Percentiles rank a stretch among this genome's conserved stretches.
Evolutionary conservation across 2,797 vertebrate genomes (phyloP).

Genomic region (Peromyscus melanophrys): DNA sequence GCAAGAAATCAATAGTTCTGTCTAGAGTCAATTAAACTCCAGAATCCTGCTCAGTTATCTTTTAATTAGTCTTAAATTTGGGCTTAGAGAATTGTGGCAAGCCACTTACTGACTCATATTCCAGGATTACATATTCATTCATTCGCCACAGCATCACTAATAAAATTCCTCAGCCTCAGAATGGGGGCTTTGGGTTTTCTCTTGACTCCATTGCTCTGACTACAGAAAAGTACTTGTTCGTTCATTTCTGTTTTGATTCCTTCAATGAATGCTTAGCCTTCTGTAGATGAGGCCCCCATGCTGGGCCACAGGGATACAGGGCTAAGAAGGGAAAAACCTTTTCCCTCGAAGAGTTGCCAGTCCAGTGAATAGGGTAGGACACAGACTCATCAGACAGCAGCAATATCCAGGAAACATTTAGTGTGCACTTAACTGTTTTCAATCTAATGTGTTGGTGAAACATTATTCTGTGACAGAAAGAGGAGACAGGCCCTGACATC

Average conservation of each 20-base stretch:
- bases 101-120: conserved; percentile 35
- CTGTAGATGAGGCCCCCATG: background rate
- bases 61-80: conserved; percentile 73
- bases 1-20: conserved; percentile 52
- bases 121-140: conserved; percentile 26
- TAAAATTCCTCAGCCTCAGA: conserved; percentile 3
- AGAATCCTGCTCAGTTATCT: conserved; percentile 63
- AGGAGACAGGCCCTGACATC: background rate
- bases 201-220: background rate
- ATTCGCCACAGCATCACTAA: background rate
- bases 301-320: background rate
- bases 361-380: background rate
- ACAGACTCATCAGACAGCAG: background rate
- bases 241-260: background rate
- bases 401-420: background rate
- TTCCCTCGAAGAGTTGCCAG: background rate
- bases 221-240: background rate
- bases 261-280: background rate
- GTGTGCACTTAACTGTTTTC: background rate
- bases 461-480: background rate
- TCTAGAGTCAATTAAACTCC: conserved; percentile 62
- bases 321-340: background rate
- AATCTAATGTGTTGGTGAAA: background rate
- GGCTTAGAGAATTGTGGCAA: conserved; percentile 57
- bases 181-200: background rate